Percentiles rank a stretch among this genome's conserved stretches.
phyloP scores from a whole-genome alignment of 2,113 vertebrate genomes.

The Danio rerio region DNA sequence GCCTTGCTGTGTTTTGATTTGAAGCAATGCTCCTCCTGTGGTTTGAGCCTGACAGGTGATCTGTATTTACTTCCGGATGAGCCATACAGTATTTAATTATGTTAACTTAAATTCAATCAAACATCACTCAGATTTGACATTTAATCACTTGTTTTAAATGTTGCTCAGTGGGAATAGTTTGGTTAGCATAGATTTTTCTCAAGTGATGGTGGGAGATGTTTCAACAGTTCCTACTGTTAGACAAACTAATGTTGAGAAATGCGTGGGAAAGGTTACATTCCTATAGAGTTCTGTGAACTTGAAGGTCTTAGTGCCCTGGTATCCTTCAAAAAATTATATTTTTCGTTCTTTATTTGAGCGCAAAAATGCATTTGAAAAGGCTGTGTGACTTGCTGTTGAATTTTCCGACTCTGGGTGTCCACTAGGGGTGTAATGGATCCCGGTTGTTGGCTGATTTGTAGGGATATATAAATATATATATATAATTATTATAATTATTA shows the following conservation, averaged over 20 bases:
- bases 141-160: conserved; percentile 41
- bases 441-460: too few relatives aligned
- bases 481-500: too few relatives aligned
- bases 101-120: conserved; percentile 50
- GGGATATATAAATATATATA: too few relatives aligned
- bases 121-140: conserved; percentile 21
- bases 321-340: too few relatives aligned
- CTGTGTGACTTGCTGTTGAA: too few relatives aligned
- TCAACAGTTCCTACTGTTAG: conserved; percentile 42
- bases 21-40: conserved; percentile 21
- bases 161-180: conserved; percentile 39
- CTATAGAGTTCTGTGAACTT: conserved; percentile 34
- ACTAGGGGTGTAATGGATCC: too few relatives aligned
- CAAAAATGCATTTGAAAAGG: too few relatives aligned
- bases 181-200: conserved; percentile 49
- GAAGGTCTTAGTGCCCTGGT: conserved; percentile 8
- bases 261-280: conserved; percentile 63
- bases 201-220: conserved; percentile 45
- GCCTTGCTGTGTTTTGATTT: conserved; percentile 28
- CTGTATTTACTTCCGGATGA: not conserved
- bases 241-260: conserved; percentile 61
- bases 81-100: conserved; percentile 27
- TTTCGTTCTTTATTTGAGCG: too few relatives aligned
- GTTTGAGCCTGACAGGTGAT: conserved; percentile 31
- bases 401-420: too few relatives aligned